Conservation (phyloP, 1,140 invertebrate species). For the Rhopalosiphum maidis region DNA sequence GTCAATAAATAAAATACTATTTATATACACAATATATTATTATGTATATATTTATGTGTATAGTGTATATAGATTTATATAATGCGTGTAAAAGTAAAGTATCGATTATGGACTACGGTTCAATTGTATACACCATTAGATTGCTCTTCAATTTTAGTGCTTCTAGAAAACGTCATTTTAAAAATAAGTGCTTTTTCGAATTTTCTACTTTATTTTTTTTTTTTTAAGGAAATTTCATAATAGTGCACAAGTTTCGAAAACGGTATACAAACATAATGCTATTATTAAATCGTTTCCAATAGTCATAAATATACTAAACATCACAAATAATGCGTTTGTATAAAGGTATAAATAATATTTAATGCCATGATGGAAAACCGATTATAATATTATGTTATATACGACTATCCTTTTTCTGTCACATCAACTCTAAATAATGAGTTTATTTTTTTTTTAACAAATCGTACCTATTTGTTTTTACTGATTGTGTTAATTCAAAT, state of each 20-base stretch:
- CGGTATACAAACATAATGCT: neutral
- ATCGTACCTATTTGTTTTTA: neutral
- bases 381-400: neutral
- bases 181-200: constrained; percentile 9
- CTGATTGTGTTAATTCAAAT: neutral
- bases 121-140: neutral
- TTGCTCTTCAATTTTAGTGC: neutral
- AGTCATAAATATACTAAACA: neutral
- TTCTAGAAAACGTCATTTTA: neutral
- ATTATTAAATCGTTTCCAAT: neutral
- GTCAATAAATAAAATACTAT: constrained; percentile 9
- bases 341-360: constrained; percentile 10
- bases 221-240: neutral
- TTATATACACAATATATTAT: neutral
- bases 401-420: neutral
- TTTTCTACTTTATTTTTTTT: neutral
- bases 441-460: neutral
- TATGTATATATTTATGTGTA: too few relatives aligned
- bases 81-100: neutral
- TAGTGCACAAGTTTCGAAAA: neutral
- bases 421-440: neutral
- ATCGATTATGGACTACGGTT: neutral
- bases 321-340: neutral
- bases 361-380: neutral
- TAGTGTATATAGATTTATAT: neutral